Base-by-base conservation (phyloP, 1,140 invertebrate species). In the Drosophila chauvacae region DNA sequence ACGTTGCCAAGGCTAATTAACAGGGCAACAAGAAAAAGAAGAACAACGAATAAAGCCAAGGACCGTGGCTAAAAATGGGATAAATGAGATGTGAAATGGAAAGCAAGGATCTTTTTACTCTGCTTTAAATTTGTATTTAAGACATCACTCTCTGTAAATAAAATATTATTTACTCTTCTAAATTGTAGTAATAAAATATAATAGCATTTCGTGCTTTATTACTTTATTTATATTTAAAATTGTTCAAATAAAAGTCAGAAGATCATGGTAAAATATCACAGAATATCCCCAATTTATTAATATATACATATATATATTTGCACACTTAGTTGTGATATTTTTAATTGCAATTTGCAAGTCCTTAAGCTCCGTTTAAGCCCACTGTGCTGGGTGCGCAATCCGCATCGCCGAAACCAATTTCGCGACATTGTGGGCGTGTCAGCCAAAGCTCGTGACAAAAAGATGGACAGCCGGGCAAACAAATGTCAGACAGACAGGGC, bases 391-490 rank as follows among this genome's bases (percentile, higher is more conserved):
- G 58, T 61, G 66, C 62, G 66, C 69, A 59, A 58, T 72, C 37
- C 37, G 45, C 58, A 51, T 3, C 35, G 50, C 14, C 44, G 59
- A 73, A 86, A 85, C 74, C 72, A 86, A 86, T 87, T 87, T 87
- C 62, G 83, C 62, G 65, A 72, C 69, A 70, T 71, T 79, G 79
- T 87, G 83, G 82, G 83, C 82, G 79, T 85, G 83, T 59, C 79
- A 63, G 79, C 47, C 69, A 53, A 30, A 50, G 59, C 60, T 85
- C 82, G 82, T 86, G 83, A 86, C 82, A 86, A 86, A 86, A 86
- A 86, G 82, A 86, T 86, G 83, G 83, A 86, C 83, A 82, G 80
- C 61, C 75, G 51, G 50, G 79, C 59, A 87, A 87, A 87, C 75
- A 86, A 86, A 87, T 87, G 82, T 64, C 83, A 82, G 79, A 73